Percentiles rank a stretch among this genome's conserved stretches.
phyloP scores from a whole-genome alignment of 2,888 invertebrate genomes.

The Leucophenga montana region DNA sequence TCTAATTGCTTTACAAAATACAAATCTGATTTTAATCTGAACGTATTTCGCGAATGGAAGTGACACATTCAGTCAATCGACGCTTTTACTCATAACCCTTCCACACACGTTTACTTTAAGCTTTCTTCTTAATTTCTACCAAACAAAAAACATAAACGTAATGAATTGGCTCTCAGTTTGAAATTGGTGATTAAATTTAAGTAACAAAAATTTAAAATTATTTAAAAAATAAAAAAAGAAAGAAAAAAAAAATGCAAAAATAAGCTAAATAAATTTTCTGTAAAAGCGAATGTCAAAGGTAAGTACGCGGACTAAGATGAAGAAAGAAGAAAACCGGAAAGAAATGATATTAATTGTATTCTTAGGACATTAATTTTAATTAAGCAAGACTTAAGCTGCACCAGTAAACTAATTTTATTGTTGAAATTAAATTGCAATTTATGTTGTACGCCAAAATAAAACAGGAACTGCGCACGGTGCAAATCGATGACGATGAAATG shows the following conservation, averaged over 20 bases:
- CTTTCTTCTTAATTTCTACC: constrained; percentile 32
- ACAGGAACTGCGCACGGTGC: constrained; percentile 72
- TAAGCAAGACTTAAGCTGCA: constrained; percentile 18
- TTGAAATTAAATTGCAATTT: neutral
- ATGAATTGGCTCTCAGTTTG: constrained; percentile 50
- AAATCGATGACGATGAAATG: constrained; percentile 86
- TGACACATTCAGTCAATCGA: too few species aligned
- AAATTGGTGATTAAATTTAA: constrained; percentile 47
- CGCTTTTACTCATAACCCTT: constrained; percentile 9
- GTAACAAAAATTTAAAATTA: constrained; percentile 40
- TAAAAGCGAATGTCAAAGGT: constrained; percentile 50
- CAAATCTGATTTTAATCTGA: too few species aligned
- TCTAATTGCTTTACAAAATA: too few species aligned
- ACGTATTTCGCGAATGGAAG: too few species aligned
- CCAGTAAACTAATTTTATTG: neutral
- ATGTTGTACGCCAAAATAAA: constrained; percentile 48
- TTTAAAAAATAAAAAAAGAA: constrained; percentile 23
- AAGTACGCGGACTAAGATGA: constrained; percentile 50
- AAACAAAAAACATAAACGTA: constrained; percentile 25
- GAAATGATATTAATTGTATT: constrained; percentile 8
- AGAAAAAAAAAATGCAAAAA: constrained; percentile 34
- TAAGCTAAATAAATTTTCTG: constrained; percentile 18
- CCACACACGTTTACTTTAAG: constrained; percentile 12
- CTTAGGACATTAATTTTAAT: constrained; percentile 10
- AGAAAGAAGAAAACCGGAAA: neutral